These are phyloP conservation scores for Chauna torquata DNA, from an alignment of 2,113 vertebrate species.

Conservation along the genomic window DNA sequence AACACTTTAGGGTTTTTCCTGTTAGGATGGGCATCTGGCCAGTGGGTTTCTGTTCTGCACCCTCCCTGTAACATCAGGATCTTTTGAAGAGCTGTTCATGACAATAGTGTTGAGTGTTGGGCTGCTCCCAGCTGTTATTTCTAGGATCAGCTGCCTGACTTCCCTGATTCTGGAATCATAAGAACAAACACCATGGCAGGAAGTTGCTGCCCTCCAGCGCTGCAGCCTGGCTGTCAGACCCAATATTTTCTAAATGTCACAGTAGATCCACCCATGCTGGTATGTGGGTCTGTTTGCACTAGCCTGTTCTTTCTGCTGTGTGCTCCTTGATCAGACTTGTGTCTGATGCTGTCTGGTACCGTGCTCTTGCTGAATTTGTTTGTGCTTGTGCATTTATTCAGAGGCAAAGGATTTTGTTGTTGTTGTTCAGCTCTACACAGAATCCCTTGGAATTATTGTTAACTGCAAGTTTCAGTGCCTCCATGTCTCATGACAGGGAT, in stretches of 20 bases:
- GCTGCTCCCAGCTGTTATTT: neutral
- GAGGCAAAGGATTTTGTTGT: neutral
- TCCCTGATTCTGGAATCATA: neutral
- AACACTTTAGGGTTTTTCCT: neutral
- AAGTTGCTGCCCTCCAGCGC: constrained; percentile 1
- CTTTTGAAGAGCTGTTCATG: neutral
- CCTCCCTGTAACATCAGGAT: neutral
- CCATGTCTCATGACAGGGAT: neutral
- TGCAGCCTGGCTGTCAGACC: neutral
- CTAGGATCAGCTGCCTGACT: neutral
- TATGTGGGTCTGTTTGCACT: neutral
- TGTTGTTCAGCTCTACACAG: neutral
- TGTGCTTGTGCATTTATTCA: neutral
- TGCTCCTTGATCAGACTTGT: neutral
- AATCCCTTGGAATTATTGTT: neutral
- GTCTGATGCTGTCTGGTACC: neutral
- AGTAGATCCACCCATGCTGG: neutral
- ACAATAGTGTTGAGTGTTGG: neutral
- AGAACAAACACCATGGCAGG: neutral
- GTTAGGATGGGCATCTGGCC: neutral
- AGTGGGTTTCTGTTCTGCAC: neutral
- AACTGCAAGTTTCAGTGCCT: neutral
- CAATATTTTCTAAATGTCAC: neutral
- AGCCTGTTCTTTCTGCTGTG: neutral
- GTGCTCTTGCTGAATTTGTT: neutral